These are phyloP conservation scores for Lingula anatina DNA, from an alignment of 2,888 invertebrate species.

Conservation along the genomic window DNA sequence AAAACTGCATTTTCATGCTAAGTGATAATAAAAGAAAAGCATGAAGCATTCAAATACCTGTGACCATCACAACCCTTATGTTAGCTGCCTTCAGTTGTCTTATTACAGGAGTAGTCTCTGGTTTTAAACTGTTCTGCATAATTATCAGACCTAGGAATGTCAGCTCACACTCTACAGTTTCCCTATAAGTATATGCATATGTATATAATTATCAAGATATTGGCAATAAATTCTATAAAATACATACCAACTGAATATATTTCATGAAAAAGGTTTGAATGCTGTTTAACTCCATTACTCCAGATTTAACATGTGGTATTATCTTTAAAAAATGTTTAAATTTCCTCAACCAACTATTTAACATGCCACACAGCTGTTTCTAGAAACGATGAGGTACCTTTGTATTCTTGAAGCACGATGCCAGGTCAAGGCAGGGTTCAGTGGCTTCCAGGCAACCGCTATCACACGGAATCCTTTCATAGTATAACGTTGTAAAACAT, in stretches of 20 bases:
- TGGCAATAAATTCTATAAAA: too few relatives aligned
- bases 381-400: constrained; percentile 52
- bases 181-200: constrained; percentile 29
- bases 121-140: constrained; percentile 54
- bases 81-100: constrained; percentile 49
- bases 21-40: too few relatives aligned
- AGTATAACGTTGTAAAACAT: constrained; percentile 74
- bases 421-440: constrained; percentile 65
- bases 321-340: too few relatives aligned
- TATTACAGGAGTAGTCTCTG: constrained; percentile 54
- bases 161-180: constrained; percentile 53
- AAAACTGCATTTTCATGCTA: too few relatives aligned
- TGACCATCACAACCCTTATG: constrained; percentile 56
- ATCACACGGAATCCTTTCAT: constrained; percentile 79
- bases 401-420: constrained; percentile 59
- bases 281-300: too few relatives aligned
- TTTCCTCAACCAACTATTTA: too few relatives aligned
- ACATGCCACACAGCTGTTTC: too few relatives aligned
- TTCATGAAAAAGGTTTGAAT: too few relatives aligned
- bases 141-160: constrained; percentile 54
- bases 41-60: constrained; percentile 45
- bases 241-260: too few relatives aligned
- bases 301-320: too few relatives aligned
- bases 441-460: constrained; percentile 71
- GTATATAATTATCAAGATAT: too few relatives aligned